A percentile compares a stretch with the other conserved stretches of the same genome.
phyloP scores from a whole-genome alignment of 2,113 vertebrate species.

The Copsychus sechellarum region DNA sequence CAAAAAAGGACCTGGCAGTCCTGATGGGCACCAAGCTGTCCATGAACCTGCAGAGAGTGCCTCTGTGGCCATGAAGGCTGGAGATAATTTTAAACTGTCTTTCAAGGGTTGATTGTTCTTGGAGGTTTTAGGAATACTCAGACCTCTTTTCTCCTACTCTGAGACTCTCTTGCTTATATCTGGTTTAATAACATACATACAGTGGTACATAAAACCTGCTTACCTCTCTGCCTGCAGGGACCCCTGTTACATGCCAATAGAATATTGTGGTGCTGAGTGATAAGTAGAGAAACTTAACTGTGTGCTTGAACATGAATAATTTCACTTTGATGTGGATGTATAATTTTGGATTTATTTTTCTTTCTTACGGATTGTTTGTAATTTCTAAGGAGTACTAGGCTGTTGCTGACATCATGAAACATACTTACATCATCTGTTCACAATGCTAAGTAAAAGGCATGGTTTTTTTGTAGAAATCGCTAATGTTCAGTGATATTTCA shows the following conservation, averaged over 20 bases:
- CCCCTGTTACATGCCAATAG: not conserved
- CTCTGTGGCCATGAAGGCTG: accelerated
- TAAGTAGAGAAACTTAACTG: not conserved
- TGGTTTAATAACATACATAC: not conserved
- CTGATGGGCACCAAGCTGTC: not conserved
- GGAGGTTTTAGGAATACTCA: not conserved
- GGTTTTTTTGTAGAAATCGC: not conserved
- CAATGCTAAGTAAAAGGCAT: not conserved
- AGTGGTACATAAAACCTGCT: not conserved
- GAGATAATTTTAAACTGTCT: not conserved
- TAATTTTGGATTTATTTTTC: not conserved
- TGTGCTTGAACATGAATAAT: not conserved
- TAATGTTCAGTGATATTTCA: not conserved
- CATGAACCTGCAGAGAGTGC: not conserved
- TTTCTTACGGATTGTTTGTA: not conserved
- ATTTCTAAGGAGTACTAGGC: not conserved
- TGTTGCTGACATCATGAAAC: not conserved
- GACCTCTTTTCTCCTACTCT: accelerated
- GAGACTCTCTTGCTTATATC: not conserved
- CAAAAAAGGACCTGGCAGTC: not conserved
- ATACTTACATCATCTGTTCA: not conserved
- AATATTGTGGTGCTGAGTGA: not conserved
- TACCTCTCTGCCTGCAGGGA: not conserved
- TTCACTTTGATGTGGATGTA: not conserved
- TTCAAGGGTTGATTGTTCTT: not conserved